A percentile compares a stretch with the other conserved stretches of the same genome.
Evolutionary conservation across 2,888 invertebrate genomes (phyloP).

Genomic region (Gandaritis pyraliata): DNA sequence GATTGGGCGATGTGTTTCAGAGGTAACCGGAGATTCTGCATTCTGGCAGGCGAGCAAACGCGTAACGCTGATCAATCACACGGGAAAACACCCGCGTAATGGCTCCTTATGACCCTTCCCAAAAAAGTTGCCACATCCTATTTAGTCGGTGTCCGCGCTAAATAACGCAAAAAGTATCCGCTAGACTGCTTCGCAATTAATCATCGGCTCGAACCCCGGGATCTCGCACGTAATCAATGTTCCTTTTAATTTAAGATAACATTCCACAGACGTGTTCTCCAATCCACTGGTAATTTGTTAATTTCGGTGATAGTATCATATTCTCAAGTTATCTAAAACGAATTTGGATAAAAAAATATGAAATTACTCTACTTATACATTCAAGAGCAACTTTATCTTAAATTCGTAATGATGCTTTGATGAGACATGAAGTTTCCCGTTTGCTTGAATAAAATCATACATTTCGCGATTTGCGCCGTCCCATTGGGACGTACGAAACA

Average conservation of each 20-base stretch:
- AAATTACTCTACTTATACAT: conserved; percentile 16
- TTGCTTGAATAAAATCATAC: conserved; percentile 41
- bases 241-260: conserved; percentile 62
- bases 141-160: conserved; percentile 65
- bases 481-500: conserved; percentile 44
- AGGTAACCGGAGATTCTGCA: conserved; percentile 29
- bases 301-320: conserved; percentile 22
- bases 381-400: conserved; percentile 11
- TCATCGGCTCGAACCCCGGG: conserved; percentile 57
- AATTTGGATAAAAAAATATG: conserved; percentile 13
- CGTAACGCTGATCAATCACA: conserved; percentile 70
- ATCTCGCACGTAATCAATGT: conserved; percentile 58
- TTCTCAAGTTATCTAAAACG: conserved; percentile 10
- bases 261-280: conserved; percentile 40
- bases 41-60: conserved; percentile 44
- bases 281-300: conserved; percentile 41
- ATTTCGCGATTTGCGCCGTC: conserved; percentile 40
- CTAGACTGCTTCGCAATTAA: conserved; percentile 62
- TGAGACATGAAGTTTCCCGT: conserved; percentile 32
- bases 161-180: conserved; percentile 74
- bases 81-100: conserved; percentile 72
- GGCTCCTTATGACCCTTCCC: conserved; percentile 65
- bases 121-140: conserved; percentile 60
- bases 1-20: conserved; percentile 30
- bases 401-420: conserved; percentile 34